Conservation (phyloP, 1,140 invertebrate genomes). For the Drosophila serrata region DNA sequence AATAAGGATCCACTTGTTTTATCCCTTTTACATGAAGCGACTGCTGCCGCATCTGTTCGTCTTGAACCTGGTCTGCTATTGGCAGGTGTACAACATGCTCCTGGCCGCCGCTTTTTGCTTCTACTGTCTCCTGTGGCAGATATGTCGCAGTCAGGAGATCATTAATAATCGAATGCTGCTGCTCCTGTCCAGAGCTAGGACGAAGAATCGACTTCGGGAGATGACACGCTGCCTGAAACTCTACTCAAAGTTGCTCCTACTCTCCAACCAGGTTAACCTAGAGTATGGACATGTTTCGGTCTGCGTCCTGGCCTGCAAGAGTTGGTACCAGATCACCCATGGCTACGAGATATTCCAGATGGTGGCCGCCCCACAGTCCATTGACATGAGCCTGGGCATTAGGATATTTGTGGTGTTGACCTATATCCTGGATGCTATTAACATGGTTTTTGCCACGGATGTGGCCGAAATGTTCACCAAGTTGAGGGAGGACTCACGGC, state of each 20-base stretch:
- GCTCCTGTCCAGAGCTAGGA: constrained; percentile 2
- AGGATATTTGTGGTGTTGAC: constrained; percentile 28
- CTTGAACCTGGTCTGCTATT: constrained; percentile 18
- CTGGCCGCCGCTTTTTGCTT: constrained; percentile 24
- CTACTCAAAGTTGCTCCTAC: constrained; percentile 7
- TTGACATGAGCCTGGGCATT: constrained; percentile 14
- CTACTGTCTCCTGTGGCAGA: constrained; percentile 37
- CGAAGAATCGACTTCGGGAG: neutral
- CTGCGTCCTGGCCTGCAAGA: constrained; percentile 37
- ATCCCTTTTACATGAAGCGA: constrained; percentile 38
- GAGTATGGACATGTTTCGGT: constrained; percentile 15
- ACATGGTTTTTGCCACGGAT: constrained; percentile 31
- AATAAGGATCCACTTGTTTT: constrained; percentile 18
- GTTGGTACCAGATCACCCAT: constrained; percentile 48
- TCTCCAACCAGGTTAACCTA: neutral
- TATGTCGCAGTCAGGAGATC: constrained; percentile 33
- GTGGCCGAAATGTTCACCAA: constrained; percentile 31
- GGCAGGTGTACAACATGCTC: constrained; percentile 44
- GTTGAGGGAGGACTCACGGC: constrained; percentile 9
- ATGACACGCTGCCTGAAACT: constrained; percentile 7
- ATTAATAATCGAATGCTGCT: constrained; percentile 14
- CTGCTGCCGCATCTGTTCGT: neutral
- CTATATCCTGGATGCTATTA: constrained; percentile 40
- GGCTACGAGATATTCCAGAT: constrained; percentile 51
- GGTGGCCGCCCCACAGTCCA: constrained; percentile 20